phyloP scores from a whole-genome alignment of 2,888 invertebrate species.

The Metallyticus violacea region DNA sequence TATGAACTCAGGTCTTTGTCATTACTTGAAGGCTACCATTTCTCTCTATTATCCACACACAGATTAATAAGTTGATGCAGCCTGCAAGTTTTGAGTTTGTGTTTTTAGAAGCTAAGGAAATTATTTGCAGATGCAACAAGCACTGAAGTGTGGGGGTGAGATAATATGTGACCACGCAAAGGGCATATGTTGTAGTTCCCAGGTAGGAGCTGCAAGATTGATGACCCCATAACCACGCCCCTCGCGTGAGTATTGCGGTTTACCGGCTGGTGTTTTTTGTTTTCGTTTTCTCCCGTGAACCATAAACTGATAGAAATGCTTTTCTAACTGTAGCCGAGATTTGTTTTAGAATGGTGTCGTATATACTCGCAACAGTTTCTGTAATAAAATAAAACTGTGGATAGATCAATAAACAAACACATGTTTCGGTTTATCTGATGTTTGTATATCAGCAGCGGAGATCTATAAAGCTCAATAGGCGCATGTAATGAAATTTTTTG shows the following conservation, averaged over 20 bases:
- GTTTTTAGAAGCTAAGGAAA: background rate
- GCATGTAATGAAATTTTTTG: too few species aligned
- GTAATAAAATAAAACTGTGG: too few species aligned
- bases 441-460: too few species aligned
- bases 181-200: background rate
- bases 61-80: too few species aligned
- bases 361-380: too few species aligned
- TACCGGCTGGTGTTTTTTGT: too few species aligned
- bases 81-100: background rate
- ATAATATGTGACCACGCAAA: background rate
- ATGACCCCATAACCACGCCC: background rate
- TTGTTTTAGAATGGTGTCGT: background rate
- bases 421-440: too few species aligned
- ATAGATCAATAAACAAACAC: background rate
- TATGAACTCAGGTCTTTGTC: too few species aligned
- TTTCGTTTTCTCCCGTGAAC: background rate
- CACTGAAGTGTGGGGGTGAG: background rate
- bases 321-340: background rate
- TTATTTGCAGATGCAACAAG: background rate
- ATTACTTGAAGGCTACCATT: too few species aligned
- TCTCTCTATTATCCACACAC: too few species aligned
- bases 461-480: too few species aligned
- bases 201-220: background rate
- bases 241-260: background rate
- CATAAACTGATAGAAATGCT: background rate